Evolutionary conservation across 2,888 invertebrate genomes (phyloP), one percentile per base, ranked within the genome.

Genomic region (Drosophila pseudotakahashii): DNA sequence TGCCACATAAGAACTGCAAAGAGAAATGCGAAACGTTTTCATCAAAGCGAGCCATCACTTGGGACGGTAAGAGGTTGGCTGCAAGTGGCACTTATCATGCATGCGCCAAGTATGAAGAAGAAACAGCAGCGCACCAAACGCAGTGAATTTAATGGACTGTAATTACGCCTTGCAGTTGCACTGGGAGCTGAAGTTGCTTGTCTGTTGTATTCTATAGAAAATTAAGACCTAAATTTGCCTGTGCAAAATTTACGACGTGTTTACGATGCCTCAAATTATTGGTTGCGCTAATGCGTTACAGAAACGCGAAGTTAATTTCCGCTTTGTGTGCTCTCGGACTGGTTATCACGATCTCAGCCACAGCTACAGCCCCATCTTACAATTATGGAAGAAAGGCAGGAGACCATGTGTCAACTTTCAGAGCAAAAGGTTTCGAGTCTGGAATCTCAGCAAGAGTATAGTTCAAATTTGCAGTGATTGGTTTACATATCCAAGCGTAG

Each of bases 241-340:
- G 79, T 81, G 86, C 89, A 79, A 87, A 88, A 86, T 89, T 90
- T 89, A 89, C 87, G 90, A 90, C 69, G 90, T 90, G 90, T 90
- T 90, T 90, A 90, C 87, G 82, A 88, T 87, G 80, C 75, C 78
- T 79, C 76, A 86, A 90, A 90, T 90, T 90, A 89, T 78, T 63
- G 83, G 87, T 81, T 81, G 76, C 77, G 55, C 79, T 88, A 84
- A 89, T 89, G 89, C 76, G 78, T 75, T 77, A 54, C 73, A 72
- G 59, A 57, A 86, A 84, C 78, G 88, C 88, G 76, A 88, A 62
- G 77, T 70, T 79, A 77, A 79, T 73, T 85, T 62, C 47, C 37
- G 47, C 32, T 62, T 32, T 36, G 23, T 39, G 14, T 23, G 32
- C 62, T 61, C 19, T 36, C 7, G 61, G 61, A 45, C 45, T 36